These are phyloP conservation scores for Tachysurus vachellii DNA, from an alignment of 2,113 vertebrate species.

Conservation along the genomic window DNA sequence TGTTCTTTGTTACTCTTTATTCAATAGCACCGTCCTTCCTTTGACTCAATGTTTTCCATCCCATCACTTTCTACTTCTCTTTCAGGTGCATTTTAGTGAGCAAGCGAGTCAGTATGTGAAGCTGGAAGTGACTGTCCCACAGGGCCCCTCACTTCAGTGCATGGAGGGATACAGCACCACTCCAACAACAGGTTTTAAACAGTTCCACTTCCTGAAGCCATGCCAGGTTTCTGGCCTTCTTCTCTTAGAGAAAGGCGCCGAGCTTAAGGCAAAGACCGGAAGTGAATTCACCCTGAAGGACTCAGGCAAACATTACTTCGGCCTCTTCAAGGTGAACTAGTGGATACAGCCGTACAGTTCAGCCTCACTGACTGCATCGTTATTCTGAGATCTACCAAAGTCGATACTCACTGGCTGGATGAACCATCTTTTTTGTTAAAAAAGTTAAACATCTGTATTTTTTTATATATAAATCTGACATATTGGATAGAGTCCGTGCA, in stretches of 20 bases:
- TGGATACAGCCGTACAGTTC: neutral
- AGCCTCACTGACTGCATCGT: slow-evolving; percentile 8
- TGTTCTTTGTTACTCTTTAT: neutral
- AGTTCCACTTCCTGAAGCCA: slow-evolving; percentile 80
- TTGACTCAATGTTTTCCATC: neutral
- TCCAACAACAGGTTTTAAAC: slow-evolving; percentile 73
- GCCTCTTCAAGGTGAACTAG: slow-evolving; percentile 87
- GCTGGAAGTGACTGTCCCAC: slow-evolving; percentile 80
- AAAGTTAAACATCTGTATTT: slow-evolving; percentile 23
- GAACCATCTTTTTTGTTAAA: slow-evolving; percentile 22
- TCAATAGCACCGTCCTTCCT: neutral
- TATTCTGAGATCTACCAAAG: slow-evolving; percentile 30
- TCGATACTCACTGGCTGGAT: slow-evolving; percentile 40
- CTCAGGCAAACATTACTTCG: slow-evolving; percentile 83
- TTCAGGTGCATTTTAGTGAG: slow-evolving; percentile 87
- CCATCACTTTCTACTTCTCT: neutral
- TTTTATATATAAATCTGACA: neutral
- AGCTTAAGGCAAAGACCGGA: slow-evolving; percentile 79
- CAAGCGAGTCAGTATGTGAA: slow-evolving; percentile 86
- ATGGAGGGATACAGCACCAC: slow-evolving; percentile 87
- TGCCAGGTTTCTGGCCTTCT: slow-evolving; percentile 88
- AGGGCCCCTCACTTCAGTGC: slow-evolving; percentile 76
- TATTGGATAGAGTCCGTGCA: neutral
- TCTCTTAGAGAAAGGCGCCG: slow-evolving; percentile 72
- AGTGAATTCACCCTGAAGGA: slow-evolving; percentile 77